These are phyloP conservation scores for Epinotia demarniana DNA, from an alignment of 2,888 invertebrate species.

Conservation along the genomic window DNA sequence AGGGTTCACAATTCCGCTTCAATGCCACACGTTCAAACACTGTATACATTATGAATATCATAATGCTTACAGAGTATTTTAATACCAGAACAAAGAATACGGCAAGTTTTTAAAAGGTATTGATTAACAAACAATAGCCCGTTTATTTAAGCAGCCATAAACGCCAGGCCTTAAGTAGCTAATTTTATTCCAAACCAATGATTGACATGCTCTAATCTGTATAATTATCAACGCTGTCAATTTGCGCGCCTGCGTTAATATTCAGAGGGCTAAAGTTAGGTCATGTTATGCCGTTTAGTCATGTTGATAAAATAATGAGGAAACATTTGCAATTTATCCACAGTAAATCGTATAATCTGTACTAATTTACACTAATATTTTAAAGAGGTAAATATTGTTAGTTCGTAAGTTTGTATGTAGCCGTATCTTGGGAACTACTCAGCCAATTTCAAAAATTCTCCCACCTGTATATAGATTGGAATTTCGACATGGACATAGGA, in stretches of 20 bases:
- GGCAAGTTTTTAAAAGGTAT: constrained; percentile 23
- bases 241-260: not conserved
- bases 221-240: not conserved
- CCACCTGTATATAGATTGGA: too few relatives aligned
- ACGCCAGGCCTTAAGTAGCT: constrained; percentile 20
- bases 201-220: constrained; percentile 4
- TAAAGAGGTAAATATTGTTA: too few relatives aligned
- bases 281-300: not conserved
- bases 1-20: constrained; percentile 13
- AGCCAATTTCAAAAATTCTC: too few relatives aligned
- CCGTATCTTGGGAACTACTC: too few relatives aligned
- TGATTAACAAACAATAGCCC: constrained; percentile 41
- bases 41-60: constrained; percentile 26
- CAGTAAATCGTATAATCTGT: too few relatives aligned
- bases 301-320: not conserved
- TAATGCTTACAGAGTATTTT: constrained; percentile 9
- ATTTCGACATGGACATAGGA: too few relatives aligned
- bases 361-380: too few relatives aligned
- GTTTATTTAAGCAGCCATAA: constrained; percentile 25
- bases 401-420: too few relatives aligned
- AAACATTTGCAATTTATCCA: too few relatives aligned
- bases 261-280: not conserved
- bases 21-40: constrained; percentile 31
- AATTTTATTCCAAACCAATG: constrained; percentile 19
- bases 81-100: constrained; percentile 27